Percentiles rank a stretch among this genome's conserved stretches.
Evolutionary conservation across 2,888 invertebrate species (phyloP).

Genomic region (Acanthosepion lycidas): DNA sequence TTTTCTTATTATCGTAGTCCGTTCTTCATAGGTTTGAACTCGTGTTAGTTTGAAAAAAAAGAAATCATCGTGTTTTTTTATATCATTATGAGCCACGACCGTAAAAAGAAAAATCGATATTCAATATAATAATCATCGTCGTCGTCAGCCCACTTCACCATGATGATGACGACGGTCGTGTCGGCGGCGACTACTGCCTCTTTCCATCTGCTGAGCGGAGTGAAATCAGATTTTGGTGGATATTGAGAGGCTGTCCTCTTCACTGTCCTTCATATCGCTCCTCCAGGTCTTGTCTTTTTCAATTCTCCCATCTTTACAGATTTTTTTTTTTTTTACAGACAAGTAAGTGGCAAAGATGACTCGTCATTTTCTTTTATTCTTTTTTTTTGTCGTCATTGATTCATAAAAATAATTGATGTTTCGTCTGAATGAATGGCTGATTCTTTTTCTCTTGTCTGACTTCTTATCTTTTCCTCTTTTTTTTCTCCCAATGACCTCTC

Average conservation of each 20-base stretch:
- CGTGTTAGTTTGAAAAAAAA: no score
- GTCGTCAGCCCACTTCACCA: not conserved
- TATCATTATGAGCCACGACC: no score
- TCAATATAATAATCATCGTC: not conserved
- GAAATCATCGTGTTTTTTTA: no score
- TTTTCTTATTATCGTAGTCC: no score
- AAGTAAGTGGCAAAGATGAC: constrained; percentile 4
- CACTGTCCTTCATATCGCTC: not conserved
- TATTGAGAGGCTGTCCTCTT: not conserved
- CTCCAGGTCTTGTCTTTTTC: not conserved
- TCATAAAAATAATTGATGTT: not conserved
- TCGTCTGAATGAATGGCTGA: not conserved
- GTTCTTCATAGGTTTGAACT: no score
- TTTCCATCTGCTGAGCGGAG: not conserved
- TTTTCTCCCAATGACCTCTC: not conserved
- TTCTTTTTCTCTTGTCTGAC: not conserved
- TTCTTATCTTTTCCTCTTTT: not conserved
- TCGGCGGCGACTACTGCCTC: not conserved
- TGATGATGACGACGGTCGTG: not conserved
- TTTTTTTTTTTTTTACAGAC: not conserved
- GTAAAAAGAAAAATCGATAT: no score
- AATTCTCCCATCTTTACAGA: not conserved
- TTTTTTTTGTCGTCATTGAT: not conserved
- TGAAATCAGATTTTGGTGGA: not conserved
- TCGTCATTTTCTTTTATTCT: not conserved